Evolutionary conservation across 2,797 vertebrate genomes (phyloP).

Genomic region (Phyllotis vaccarum): DNA sequence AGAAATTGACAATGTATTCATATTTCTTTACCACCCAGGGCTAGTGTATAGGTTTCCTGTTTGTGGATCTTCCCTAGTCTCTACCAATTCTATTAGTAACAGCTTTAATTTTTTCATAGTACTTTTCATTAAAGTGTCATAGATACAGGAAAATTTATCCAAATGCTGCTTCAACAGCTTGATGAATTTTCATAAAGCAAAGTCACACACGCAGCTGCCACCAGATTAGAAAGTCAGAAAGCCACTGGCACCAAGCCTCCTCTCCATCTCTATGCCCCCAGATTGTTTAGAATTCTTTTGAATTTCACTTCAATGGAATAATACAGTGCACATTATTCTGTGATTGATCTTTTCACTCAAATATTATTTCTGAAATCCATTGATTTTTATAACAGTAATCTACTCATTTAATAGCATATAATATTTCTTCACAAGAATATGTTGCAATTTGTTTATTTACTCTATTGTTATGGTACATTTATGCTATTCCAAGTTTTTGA

Average conservation of each 20-base stretch:
- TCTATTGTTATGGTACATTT: conserved; percentile 1
- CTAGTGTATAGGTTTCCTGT: background rate
- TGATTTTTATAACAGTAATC: conserved; percentile 49
- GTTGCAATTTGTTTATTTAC: conserved; percentile 38
- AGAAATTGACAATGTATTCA: conserved; percentile 18
- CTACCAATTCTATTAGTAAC: conserved; percentile 61
- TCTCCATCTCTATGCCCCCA: background rate
- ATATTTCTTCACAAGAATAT: background rate
- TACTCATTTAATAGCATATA: conserved; percentile 25
- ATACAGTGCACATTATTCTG: background rate
- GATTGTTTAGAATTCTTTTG: conserved; percentile 36
- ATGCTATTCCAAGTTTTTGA: background rate
- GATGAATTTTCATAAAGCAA: conserved; percentile 54
- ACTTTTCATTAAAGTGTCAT: conserved; percentile 51
- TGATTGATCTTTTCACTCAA: conserved; percentile 41
- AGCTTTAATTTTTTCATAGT: conserved; percentile 40
- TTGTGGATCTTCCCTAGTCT: conserved; percentile 22
- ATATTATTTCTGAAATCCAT: conserved; percentile 51
- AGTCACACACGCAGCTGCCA: background rate
- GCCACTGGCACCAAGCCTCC: background rate
- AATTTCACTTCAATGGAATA: conserved; percentile 37
- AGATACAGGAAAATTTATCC: conserved; percentile 1
- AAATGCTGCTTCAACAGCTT: conserved; percentile 26
- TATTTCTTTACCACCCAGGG: conserved; percentile 17
- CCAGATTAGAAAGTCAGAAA: conserved; percentile 33